Evolutionary conservation across 1,140 invertebrate genomes (phyloP), one percentile per base, ranked within the genome.

Genomic region (Macrosteles quadrilineatus): DNA sequence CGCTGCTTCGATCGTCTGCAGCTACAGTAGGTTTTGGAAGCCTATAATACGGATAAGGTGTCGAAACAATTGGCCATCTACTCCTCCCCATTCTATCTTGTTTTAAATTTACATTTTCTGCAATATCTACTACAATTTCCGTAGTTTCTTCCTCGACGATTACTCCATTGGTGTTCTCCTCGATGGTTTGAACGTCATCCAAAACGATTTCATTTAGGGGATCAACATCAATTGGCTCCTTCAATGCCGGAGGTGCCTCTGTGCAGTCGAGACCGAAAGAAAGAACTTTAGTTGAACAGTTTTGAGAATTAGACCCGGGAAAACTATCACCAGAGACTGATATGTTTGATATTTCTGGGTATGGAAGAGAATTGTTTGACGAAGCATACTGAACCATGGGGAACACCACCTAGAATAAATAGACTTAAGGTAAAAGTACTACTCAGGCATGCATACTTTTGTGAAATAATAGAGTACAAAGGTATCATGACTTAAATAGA

Each of bases 281-380:
- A n/a, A 59, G 27, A 23, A 59, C 55, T 27, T 23, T 59, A 2
- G 55, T 29, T 27, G 55, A 59, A 29, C 55, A 59, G 25, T 29
- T 59, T 2, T 27, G 25, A 59, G 55, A 6, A 6, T 4, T 27
- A 27, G 55, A n/a, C 6, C 27, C 27, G 25, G 21, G 3, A 50
- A 19, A 6, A 4, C n/a, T 50, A 9, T 36, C 32, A 36, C 14
- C 32, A 6, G 32, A 36, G 32, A 36, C 14, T 14, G 32, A 36
- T 36, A 36, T 59, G n/a, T 59, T 59, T 25, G 23, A 4, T 14
- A 27, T 59, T 27, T 29, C 55, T 21, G 55, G 55, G 23, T 27
- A 25, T n/a, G 21, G 55, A 6, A 59, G 12, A 6, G 55, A 30
- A 9, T 11, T 59, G 6, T 2, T 25, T 29, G 21, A 27, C 9